Evolutionary conservation across 2,888 invertebrate genomes (phyloP).

Genomic region (Microctonus brassicae): DNA sequence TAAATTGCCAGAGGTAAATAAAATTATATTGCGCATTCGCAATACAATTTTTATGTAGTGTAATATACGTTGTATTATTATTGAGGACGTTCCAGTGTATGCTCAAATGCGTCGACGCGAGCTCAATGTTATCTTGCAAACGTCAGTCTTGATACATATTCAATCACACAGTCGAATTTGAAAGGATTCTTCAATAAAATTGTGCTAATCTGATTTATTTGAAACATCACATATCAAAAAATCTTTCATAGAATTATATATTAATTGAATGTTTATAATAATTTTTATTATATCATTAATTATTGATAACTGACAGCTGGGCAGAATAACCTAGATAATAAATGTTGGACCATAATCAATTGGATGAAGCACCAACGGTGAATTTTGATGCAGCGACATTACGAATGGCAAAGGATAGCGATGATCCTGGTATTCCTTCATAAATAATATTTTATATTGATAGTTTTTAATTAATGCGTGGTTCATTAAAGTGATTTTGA

Average conservation of each 20-base stretch:
- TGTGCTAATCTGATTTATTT: not conserved
- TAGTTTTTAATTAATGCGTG: too few relatives aligned
- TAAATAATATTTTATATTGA: not conserved
- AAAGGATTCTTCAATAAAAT: not conserved
- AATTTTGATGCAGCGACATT: constrained; percentile 58
- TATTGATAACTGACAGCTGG: not conserved
- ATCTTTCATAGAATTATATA: not conserved
- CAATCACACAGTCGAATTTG: not conserved
- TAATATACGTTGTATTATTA: too few relatives aligned
- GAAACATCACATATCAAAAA: not conserved
- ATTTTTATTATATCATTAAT: too few relatives aligned
- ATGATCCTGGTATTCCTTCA: constrained; percentile 38
- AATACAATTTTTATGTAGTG: not conserved
- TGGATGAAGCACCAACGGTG: constrained; percentile 57
- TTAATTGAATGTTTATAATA: not conserved
- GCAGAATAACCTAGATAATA: constrained; percentile 16
- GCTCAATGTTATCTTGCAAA: not conserved
- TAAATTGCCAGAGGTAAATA: not conserved
- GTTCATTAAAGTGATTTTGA: not conserved
- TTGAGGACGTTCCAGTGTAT: not conserved
- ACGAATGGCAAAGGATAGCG: constrained; percentile 54
- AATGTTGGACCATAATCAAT: constrained; percentile 42
- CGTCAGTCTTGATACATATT: too few relatives aligned
- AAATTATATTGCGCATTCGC: constrained; percentile 6
- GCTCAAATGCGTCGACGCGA: not conserved